Evolutionary conservation across 2,888 invertebrate species (phyloP), one percentile per base, ranked within the genome.

Genomic region (Erannis defoliaria): DNA sequence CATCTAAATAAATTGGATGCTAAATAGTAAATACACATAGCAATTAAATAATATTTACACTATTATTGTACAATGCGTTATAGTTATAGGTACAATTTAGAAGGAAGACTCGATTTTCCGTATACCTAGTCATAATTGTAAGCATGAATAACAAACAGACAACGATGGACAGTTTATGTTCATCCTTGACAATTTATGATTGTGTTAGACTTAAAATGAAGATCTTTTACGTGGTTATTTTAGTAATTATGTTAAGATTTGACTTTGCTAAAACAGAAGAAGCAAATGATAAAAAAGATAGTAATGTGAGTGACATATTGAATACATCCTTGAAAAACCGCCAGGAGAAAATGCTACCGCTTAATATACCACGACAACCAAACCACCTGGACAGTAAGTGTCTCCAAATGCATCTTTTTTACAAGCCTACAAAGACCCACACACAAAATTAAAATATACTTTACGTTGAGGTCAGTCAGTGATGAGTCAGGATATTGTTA

Each of bases 101-200:
- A 12, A 51, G 51, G 57, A 57, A 51, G 16, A 23, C 31, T 46
- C 16, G 38, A 10, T 58, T 58, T 53, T 46, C 58, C 58, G 57
- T 37, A 40, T 42, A 26, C 21, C 23, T 23, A 31, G 6, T 26
- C 2, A 26, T 4, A n/a, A n/a, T n/a, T n/a, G 26, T 56, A 12
- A 40, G n/a, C 6, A 49, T 31, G 40, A 35, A 35, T 35, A 35
- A 38, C 48, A n/a, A 38, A 38, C 50, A 19, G 19, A 2, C 10
- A 42, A 45, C 23, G 26, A 14, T 49, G 21, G 43, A 40, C 40
- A 33, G 23, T 31, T 48, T 14, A 6, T 31, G 23, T 42, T 12
- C 45, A 40, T 23, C 9, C 59, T 18, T 14, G 40, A 21, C n/a
- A 40, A 48, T 40, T 26, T 4, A 37, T 40, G 46, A 19, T 38